Percentiles rank a stretch among this genome's conserved stretches.
Evolutionary conservation across 2,888 invertebrate species (phyloP).

Genomic region (Drosophila paramelanica): DNA sequence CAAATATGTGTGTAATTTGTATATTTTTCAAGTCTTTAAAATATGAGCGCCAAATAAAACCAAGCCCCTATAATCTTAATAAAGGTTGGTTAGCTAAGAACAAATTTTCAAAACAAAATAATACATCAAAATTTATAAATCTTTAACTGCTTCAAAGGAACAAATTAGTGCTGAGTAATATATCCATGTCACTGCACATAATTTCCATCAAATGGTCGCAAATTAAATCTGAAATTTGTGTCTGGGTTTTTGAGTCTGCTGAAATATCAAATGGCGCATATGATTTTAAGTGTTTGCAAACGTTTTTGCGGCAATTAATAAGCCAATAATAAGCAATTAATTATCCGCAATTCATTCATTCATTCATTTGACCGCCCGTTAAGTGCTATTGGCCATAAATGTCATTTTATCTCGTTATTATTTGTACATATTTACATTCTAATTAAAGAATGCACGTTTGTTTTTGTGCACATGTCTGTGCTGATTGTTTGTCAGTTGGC

Average conservation of each 20-base stretch:
- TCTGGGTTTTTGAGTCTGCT: not conserved
- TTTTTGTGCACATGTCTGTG: not conserved
- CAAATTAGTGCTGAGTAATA: not conserved
- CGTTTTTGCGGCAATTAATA: conserved; percentile 14
- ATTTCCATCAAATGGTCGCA: not conserved
- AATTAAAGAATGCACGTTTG: conserved; percentile 24
- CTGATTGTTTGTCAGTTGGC: conserved; percentile 15
- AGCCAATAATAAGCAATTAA: conserved; percentile 27
- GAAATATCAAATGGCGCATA: conserved; percentile 16
- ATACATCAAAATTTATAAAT: too few species aligned
- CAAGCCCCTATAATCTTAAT: too few species aligned
- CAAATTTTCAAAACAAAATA: too few species aligned
- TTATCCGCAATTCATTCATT: conserved; percentile 29
- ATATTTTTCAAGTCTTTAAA: too few species aligned
- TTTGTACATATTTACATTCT: conserved; percentile 6
- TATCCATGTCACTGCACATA: not conserved
- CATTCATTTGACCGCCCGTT: conserved; percentile 17
- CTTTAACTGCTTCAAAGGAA: too few species aligned
- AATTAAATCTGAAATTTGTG: not conserved
- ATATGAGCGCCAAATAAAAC: too few species aligned
- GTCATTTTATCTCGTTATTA: conserved; percentile 8
- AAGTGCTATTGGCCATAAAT: conserved; percentile 26
- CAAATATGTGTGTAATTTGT: too few species aligned
- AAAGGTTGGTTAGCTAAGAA: too few species aligned
- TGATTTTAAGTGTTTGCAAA: conserved; percentile 19